Base-by-base conservation (phyloP, 2,888 invertebrate species). In the Watsonalla binaria region DNA sequence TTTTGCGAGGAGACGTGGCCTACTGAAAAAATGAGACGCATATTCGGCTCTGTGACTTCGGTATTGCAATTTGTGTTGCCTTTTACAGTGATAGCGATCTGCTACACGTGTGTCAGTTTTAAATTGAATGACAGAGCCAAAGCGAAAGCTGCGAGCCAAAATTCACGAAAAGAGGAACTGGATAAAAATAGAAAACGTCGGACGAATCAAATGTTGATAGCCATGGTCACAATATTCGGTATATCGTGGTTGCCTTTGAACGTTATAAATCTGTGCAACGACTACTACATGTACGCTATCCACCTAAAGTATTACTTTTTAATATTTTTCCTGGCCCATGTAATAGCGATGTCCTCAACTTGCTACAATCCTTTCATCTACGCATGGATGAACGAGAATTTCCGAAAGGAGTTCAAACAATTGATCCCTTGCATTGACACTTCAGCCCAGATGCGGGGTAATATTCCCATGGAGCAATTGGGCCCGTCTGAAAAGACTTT, bases 301-400 rank as follows among this genome's bases (percentile, higher is more conserved):
- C 92, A 94, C 59, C 95, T 96, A 94, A 93, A 93, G 51, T 97
- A 96, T 83, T 97, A 97, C 80, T 95, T 95, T 63, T 86, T 98
- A n/a, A 92, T 95, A 65, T 99, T 98, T 79, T 97, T 99, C 84
- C 91, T 96, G 56, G 95, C 96, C 0, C 98, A 98, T 80, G 94
- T 97, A 33, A 92, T 98, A 58, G 98, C 98, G 34, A 98, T 98
- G 97, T 97, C 97, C 54, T 98, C 98, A 51, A 98, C 97, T 0
- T 97, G 98, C 80, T 99, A 98, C 92, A 99, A 99, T 82, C 98
- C 98, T 0, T 97, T 99, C 77, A 93, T 99, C 47, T 99, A 99
- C 82, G 98, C 98, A 24, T 99, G 98, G 98, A 94, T 99, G 90
- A 99, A 99, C 84, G 98, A 98, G 69, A 96, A 96, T 81, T 98